Conservation (phyloP, 2,888 invertebrate species). For the Platycheirus albimanus region DNA sequence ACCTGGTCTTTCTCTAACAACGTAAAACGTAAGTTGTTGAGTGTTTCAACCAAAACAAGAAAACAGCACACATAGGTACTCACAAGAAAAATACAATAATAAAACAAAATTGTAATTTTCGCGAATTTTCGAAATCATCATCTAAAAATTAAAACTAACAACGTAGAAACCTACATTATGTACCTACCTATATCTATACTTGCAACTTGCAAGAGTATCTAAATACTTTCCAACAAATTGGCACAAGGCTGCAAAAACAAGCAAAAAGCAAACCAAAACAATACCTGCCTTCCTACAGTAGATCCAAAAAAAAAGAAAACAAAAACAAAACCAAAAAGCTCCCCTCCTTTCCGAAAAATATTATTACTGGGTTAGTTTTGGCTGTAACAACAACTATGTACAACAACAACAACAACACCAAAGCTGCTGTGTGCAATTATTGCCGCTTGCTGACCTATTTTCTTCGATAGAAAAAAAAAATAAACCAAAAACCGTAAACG, state of each 20-base stretch:
- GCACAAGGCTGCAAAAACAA: constrained; percentile 41
- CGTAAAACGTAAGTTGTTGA: background rate
- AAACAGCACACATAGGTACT: background rate
- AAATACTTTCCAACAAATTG: constrained; percentile 25
- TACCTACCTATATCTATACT: background rate
- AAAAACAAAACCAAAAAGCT: constrained; percentile 3
- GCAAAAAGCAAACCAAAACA: constrained; percentile 13
- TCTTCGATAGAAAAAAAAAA: constrained; percentile 9
- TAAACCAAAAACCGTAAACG: background rate
- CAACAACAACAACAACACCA: too few relatives aligned
- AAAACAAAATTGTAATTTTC: constrained; percentile 56
- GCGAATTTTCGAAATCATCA: constrained; percentile 50
- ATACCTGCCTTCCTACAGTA: background rate
- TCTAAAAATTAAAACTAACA: background rate
- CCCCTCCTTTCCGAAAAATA: background rate
- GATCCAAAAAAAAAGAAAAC: background rate
- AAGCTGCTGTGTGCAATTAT: constrained; percentile 46
- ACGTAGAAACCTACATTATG: too few relatives aligned
- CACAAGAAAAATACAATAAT: constrained; percentile 2
- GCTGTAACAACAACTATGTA: background rate
- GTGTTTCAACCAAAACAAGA: constrained; percentile 1
- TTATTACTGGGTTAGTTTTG: constrained; percentile 25
- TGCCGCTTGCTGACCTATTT: constrained; percentile 69
- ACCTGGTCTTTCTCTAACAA: background rate
- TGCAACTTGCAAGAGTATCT: background rate